Conservation (phyloP, 2,797 vertebrate genomes). For the Cyprinodon diabolis region DNA sequence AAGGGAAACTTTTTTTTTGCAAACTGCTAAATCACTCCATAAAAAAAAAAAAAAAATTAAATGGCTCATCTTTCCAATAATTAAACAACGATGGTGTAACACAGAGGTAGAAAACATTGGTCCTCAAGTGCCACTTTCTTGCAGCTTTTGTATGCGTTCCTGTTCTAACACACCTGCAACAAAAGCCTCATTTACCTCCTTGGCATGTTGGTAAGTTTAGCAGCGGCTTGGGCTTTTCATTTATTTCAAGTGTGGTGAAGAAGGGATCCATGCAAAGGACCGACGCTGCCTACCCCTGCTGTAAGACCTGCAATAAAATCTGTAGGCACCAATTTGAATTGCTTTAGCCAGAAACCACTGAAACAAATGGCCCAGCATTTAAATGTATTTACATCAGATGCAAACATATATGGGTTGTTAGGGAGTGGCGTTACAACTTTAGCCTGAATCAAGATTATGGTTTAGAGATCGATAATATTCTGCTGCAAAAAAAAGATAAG, state of each 20-base stretch:
- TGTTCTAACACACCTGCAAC: background rate
- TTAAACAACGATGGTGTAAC: background rate
- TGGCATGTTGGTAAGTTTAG: too few species aligned
- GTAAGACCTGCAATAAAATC: too few species aligned
- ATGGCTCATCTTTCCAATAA: background rate
- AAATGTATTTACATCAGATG: conserved; percentile 9
- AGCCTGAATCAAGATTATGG: background rate
- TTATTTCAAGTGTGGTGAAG: too few species aligned
- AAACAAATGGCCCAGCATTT: background rate
- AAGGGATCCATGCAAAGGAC: too few species aligned
- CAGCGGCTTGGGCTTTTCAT: too few species aligned
- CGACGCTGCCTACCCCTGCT: too few species aligned
- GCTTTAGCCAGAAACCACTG: background rate
- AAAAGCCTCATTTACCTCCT: too few species aligned
- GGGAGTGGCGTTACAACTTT: background rate
- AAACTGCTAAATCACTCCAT: background rate
- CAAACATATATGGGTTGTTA: background rate
- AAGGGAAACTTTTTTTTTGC: background rate
- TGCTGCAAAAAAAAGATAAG: too few species aligned
- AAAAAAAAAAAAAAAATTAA: background rate
- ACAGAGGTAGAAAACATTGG: too few species aligned
- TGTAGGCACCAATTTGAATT: conserved; percentile 1
- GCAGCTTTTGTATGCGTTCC: too few species aligned
- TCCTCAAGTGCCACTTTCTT: too few species aligned
- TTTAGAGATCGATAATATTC: background rate